Percentiles rank a stretch among this genome's conserved stretches.
Evolutionary conservation across 1,140 invertebrate species (phyloP).

Genomic region (Cyclina sinensis): DNA sequence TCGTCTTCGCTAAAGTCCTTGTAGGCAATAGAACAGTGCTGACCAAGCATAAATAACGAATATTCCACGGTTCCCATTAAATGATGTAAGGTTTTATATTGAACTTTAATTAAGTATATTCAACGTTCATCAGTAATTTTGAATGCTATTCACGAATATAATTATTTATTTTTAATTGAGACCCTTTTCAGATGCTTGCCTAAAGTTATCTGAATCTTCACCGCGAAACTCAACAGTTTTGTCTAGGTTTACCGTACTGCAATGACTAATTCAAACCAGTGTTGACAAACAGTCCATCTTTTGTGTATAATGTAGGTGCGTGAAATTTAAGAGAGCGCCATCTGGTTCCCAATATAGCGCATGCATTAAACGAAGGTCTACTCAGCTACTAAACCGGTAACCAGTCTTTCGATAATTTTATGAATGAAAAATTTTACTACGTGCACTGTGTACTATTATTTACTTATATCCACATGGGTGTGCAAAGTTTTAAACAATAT

Average conservation of each 20-base stretch:
- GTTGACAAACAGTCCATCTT: slow-evolving; percentile 46
- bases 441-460: background rate
- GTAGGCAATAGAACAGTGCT: background rate
- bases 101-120: background rate
- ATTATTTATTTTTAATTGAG: too few relatives aligned
- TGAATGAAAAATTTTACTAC: slow-evolving; percentile 44
- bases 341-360: background rate
- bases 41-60: slow-evolving; percentile 31
- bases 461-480: background rate
- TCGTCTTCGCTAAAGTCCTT: slow-evolving; percentile 37
- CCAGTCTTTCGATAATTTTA: background rate
- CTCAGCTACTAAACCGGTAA: slow-evolving; percentile 10
- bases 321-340: background rate
- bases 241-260: background rate
- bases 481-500: background rate
- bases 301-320: slow-evolving; percentile 28
- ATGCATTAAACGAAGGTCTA: background rate
- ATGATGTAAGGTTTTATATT: background rate
- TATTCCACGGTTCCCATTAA: slow-evolving; percentile 41
- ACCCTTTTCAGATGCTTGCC: slow-evolving; percentile 16
- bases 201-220: background rate
- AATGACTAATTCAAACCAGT: slow-evolving; percentile 34
- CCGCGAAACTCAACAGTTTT: background rate
- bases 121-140: too few relatives aligned
- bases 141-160: too few relatives aligned